Conservation (phyloP, 2,888 invertebrate genomes). For the Ornithoptera priamus region DNA sequence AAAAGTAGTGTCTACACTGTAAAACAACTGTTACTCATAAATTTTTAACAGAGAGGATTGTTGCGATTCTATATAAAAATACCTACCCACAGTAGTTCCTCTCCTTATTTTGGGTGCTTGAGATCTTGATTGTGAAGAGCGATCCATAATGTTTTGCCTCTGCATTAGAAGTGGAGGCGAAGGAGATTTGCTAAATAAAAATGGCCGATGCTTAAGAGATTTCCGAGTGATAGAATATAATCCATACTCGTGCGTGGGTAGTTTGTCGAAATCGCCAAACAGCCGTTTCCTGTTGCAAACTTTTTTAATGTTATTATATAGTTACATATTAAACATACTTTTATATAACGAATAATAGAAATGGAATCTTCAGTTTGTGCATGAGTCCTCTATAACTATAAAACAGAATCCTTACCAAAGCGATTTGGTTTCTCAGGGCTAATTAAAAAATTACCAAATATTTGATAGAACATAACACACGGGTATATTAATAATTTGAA, state of each 20-base stretch:
- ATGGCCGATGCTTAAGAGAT: slow-evolving; percentile 44
- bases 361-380: too few species aligned
- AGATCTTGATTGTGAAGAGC: slow-evolving; percentile 42
- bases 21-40: background rate
- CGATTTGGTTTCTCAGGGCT: too few species aligned
- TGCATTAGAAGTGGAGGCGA: slow-evolving; percentile 54
- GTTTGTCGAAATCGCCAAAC: slow-evolving; percentile 54
- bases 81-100: slow-evolving; percentile 44
- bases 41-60: background rate
- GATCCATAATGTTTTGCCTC: slow-evolving; percentile 45
- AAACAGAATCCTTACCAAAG: too few species aligned
- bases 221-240: slow-evolving; percentile 65
- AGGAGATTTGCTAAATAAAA: slow-evolving; percentile 50
- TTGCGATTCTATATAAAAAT: background rate
- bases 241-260: slow-evolving; percentile 64
- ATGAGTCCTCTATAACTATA: too few species aligned
- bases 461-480: too few species aligned
- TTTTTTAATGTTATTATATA: slow-evolving; percentile 45
- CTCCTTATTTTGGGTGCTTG: slow-evolving; percentile 56
- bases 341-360: too few species aligned
- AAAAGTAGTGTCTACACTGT: background rate
- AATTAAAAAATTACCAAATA: too few species aligned
- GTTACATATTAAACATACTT: background rate
- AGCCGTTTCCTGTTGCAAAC: slow-evolving; percentile 58
- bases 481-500: too few species aligned